These are phyloP conservation scores for Accipiter cooperii DNA, from an alignment of 2,113 vertebrate species.

Conservation along the genomic window DNA sequence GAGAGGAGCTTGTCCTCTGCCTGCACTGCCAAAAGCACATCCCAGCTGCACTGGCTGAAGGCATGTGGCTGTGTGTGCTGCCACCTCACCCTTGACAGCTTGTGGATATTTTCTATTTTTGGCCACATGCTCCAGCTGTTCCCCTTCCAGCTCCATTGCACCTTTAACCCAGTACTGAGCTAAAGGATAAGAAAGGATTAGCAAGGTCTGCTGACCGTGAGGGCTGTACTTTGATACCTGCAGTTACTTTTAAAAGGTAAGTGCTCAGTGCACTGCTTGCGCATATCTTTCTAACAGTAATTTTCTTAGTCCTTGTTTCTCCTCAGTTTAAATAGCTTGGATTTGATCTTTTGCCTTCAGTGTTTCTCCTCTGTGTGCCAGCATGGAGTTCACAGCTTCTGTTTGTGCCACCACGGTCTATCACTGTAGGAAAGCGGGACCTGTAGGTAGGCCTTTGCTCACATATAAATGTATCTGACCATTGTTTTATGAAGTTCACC, in stretches of 20 bases:
- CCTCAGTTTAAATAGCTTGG: not conserved
- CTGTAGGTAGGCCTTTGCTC: not conserved
- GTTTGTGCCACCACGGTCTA: not conserved
- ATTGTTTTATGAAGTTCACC: not conserved
- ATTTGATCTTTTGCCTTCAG: not conserved
- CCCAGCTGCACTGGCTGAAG: not conserved
- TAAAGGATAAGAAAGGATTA: not conserved
- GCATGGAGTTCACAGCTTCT: not conserved
- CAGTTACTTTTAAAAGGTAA: not conserved
- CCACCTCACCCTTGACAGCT: not conserved
- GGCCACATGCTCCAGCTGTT: not conserved
- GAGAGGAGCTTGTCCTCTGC: not conserved
- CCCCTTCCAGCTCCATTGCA: not conserved
- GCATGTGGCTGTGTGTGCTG: not conserved
- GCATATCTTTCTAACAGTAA: not conserved
- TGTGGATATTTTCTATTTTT: not conserved
- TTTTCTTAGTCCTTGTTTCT: not conserved
- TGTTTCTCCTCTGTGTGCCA: not conserved
- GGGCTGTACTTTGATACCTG: not conserved
- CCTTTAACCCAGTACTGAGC: not conserved
- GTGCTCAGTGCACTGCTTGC: not conserved
- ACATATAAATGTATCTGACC: not conserved
- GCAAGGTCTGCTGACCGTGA: not conserved
- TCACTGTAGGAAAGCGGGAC: not conserved
- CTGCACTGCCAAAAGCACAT: not conserved